phyloP scores from a whole-genome alignment of 1,140 invertebrate genomes.

The Aphelenchoides besseyi region DNA sequence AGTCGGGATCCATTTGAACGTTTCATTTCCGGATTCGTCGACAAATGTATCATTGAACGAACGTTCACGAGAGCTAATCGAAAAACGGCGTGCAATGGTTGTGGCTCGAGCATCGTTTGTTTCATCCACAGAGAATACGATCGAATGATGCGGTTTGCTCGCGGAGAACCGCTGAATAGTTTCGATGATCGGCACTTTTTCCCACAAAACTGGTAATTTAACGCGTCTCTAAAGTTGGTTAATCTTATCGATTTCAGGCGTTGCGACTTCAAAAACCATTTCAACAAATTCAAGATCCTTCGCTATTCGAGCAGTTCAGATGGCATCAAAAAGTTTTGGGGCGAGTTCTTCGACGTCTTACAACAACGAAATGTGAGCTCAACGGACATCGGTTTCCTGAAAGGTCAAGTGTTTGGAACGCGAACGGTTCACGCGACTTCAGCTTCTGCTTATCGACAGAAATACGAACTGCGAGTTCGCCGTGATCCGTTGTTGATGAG shows the following conservation, averaged over 20 bases:
- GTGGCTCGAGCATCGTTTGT: slow-evolving; percentile 21
- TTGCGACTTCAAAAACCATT: slow-evolving; percentile 15
- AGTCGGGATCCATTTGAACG: slow-evolving; percentile 32
- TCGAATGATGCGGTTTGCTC: slow-evolving; percentile 17
- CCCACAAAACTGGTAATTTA: slow-evolving; percentile 25
- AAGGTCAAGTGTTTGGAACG: slow-evolving; percentile 16
- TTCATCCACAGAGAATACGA: slow-evolving; percentile 28
- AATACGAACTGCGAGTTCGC: slow-evolving; percentile 17
- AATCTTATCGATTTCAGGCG: background rate
- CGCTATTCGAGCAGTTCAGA: slow-evolving; percentile 4
- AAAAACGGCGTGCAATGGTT: slow-evolving; percentile 21
- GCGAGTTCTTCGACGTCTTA: slow-evolving; percentile 3
- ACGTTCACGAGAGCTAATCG: background rate
- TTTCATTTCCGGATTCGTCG: slow-evolving; percentile 27
- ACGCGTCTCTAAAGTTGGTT: background rate
- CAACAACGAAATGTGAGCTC: background rate
- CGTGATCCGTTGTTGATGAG: slow-evolving; percentile 16
- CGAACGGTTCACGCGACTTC: slow-evolving; percentile 32
- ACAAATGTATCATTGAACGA: slow-evolving; percentile 30
- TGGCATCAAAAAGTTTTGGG: background rate
- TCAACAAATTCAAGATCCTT: slow-evolving; percentile 15
- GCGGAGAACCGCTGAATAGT: slow-evolving; percentile 13
- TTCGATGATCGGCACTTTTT: slow-evolving; percentile 39
- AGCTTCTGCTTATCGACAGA: slow-evolving; percentile 6
- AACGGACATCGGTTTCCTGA: slow-evolving; percentile 11